These are phyloP conservation scores for Oryzias curvinotus DNA, from an alignment of 2,113 vertebrate genomes.

Conservation along the genomic window DNA sequence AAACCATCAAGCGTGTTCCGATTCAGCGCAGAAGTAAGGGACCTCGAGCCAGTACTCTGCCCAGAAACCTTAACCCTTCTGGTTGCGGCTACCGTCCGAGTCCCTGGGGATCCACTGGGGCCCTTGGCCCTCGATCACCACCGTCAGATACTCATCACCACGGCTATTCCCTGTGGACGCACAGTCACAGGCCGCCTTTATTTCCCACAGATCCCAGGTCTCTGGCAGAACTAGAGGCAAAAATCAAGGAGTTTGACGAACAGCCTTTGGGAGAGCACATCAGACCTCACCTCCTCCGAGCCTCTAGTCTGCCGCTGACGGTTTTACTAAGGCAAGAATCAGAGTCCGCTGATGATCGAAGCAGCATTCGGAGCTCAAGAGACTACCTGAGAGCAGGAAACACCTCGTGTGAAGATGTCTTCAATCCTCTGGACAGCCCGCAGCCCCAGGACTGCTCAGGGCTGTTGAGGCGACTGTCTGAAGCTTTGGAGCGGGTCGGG, in stretches of 20 bases:
- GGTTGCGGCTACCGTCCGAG: conserved; percentile 72
- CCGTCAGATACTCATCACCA: conserved; percentile 73
- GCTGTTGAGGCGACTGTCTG: conserved; percentile 64
- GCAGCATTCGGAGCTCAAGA: conserved; percentile 47
- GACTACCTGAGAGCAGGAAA: conserved; percentile 59
- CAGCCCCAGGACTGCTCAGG: conserved; percentile 39
- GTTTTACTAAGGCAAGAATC: conserved; percentile 76
- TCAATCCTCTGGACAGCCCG: conserved; percentile 38
- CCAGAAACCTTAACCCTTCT: conserved; percentile 89
- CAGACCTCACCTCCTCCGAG: conserved; percentile 87
- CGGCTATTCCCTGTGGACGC: conserved; percentile 30
- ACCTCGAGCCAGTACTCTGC: conserved; percentile 86
- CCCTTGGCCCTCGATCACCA: conserved; percentile 72
- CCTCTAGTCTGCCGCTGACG: conserved; percentile 88
- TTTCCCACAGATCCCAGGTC: conserved; percentile 49
- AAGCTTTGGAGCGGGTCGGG: conserved; percentile 67
- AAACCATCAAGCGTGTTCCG: conserved; percentile 91
- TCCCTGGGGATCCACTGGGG: conserved; percentile 78
- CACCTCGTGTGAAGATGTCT: conserved; percentile 52
- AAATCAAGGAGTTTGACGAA: conserved; percentile 67
- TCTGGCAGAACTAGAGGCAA: conserved; percentile 70
- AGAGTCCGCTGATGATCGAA: conserved; percentile 58
- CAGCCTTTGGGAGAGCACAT: conserved; percentile 71
- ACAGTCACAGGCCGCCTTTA: conserved; percentile 33
- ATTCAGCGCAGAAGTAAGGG: conserved; percentile 87